A percentile compares a stretch with the other conserved stretches of the same genome.
Conservation (phyloP, 2,797 vertebrate genomes). For the Siniperca scherzeri region DNA sequence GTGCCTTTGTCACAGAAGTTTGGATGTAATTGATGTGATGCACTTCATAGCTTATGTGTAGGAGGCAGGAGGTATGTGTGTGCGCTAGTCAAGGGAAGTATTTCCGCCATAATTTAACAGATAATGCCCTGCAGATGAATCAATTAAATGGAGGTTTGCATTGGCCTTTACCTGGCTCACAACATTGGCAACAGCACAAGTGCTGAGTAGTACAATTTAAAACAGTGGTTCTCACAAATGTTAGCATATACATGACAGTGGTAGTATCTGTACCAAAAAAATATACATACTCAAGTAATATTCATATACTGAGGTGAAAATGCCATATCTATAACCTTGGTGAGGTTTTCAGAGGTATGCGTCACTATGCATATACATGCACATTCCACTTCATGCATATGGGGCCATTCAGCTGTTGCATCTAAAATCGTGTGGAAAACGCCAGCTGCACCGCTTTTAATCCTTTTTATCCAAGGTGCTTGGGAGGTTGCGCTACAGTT, state of each 20-base stretch:
- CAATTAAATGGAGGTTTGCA: conserved; percentile 41
- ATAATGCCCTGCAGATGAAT: conserved; percentile 44
- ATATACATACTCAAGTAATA: not conserved
- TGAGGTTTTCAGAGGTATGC: no score
- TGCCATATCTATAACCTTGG: not conserved
- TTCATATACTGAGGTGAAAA: not conserved
- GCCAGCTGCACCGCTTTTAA: no score
- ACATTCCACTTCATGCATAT: not conserved
- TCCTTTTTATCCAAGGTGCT: no score
- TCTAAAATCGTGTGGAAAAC: no score
- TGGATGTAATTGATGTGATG: conserved; percentile 58
- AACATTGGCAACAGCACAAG: conserved; percentile 27
- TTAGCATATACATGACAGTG: not conserved
- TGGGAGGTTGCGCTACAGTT: no score
- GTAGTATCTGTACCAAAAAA: not conserved
- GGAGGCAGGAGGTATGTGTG: not conserved
- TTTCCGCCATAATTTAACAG: conserved; percentile 43
- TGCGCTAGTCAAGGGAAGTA: not conserved
- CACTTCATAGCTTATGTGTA: conserved; percentile 36
- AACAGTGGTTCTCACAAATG: conserved; percentile 1
- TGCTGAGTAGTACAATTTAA: not conserved
- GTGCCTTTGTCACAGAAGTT: conserved; percentile 51
- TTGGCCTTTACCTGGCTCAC: conserved; percentile 30
- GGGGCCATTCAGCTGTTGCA: no score
- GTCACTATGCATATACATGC: not conserved